These are phyloP conservation scores for Charaxes varanes DNA, from an alignment of 1,140 invertebrate species.

Conservation along the genomic window DNA sequence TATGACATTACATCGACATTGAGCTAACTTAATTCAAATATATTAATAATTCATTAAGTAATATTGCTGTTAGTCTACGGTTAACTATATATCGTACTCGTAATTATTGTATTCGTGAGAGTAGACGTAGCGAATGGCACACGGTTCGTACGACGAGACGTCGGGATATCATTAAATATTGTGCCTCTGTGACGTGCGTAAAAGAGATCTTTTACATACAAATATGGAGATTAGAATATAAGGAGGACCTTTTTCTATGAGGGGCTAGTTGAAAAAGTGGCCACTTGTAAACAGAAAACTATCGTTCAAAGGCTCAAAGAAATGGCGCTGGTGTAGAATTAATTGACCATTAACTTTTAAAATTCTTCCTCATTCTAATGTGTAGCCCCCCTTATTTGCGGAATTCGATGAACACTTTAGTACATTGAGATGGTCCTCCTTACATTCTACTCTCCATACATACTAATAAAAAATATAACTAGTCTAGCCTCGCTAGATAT, in stretches of 20 bases:
- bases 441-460: too few relatives aligned
- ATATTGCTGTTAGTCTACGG: conserved; percentile 68
- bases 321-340: too few relatives aligned
- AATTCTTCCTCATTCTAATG: too few relatives aligned
- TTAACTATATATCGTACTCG: conserved; percentile 55
- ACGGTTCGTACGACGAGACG: conserved; percentile 63
- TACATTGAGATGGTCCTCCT: too few relatives aligned
- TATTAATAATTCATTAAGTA: conserved; percentile 68
- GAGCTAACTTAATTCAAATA: conserved; percentile 72
- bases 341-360: too few relatives aligned
- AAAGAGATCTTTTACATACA: conserved; percentile 46
- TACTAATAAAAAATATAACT: conserved; percentile 33
- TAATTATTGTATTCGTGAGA: conserved; percentile 54
- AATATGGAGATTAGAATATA: too few relatives aligned
- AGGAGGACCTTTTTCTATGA: too few relatives aligned
- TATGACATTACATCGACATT: conserved; percentile 67
- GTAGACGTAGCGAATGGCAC: conserved; percentile 66
- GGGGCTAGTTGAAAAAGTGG: too few relatives aligned
- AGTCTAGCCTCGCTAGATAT: conserved; percentile 64
- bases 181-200: conserved; percentile 39
- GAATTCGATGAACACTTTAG: too few relatives aligned
- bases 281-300: too few relatives aligned
- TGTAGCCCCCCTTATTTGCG: too few relatives aligned
- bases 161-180: conserved; percentile 29
- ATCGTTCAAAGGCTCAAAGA: too few relatives aligned